Base-by-base conservation (phyloP, 30 jellyfish, hydroid and myxozoan species). In the Hydra vulgaris region DNA sequence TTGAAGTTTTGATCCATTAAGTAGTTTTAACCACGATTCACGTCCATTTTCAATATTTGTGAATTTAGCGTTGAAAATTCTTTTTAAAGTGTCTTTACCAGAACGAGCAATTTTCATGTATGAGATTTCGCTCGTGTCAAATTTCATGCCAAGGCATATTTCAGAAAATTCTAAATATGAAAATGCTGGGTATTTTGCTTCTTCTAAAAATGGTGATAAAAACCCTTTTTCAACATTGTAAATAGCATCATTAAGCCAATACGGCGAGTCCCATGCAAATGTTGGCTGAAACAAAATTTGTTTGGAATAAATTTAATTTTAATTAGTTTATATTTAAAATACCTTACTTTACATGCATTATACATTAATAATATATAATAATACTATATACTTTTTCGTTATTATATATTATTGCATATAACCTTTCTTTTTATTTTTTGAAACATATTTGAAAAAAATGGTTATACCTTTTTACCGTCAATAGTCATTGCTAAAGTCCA, bases 401-500 rank as follows among this genome's bases (percentile, higher is more conserved):
- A n/a, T n/a, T n/a, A n/a, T n/a, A n/a, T n/a, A n/a, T n/a, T n/a
- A n/a, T n/a, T n/a, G n/a, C n/a, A n/a, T n/a, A n/a, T n/a, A n/a
- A n/a, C n/a, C n/a, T n/a, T n/a, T n/a, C n/a, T n/a, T n/a, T n/a
- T n/a, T n/a, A n/a, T n/a, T n/a, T n/a, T n/a, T n/a, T n/a, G n/a
- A 40, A 40, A 40, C 61, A 40, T 40, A 40, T 40, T 3, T 40
- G 12, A 40, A 12, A 70, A 70, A 17, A 16, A 24, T 12, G 76
- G 12, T 70, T 75, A 53, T n/a, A 78, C 85, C 85, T 27, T 24
- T 52, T 27, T 17, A 17, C 85, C 85, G 69, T 78, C 85, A 1
- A 56, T 40, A 27, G 19, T 19, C 85, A 78, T 78, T 17, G 85
- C 85, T 78, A 78, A 78, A 20, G 85, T 78, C 85, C 85, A 78